Evolutionary conservation across 2,113 vertebrate species (phyloP).

Genomic region (Gambusia holbrooki): DNA sequence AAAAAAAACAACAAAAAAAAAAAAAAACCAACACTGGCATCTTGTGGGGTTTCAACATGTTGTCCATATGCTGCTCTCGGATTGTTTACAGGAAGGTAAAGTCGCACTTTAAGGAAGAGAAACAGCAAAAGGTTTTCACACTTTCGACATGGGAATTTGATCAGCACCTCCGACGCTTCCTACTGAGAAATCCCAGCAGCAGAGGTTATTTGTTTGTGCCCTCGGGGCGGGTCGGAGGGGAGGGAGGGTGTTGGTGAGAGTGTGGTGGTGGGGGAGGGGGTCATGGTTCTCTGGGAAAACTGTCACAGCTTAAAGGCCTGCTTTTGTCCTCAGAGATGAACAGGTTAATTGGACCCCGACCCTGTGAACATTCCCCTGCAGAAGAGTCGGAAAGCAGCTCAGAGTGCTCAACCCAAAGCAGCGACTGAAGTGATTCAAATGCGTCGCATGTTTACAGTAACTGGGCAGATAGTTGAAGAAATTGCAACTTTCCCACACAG

Average conservation of each 20-base stretch:
- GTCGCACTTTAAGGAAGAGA: slow-evolving; percentile 25
- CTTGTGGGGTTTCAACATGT: slow-evolving; percentile 50
- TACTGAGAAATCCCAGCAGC: slow-evolving; percentile 48
- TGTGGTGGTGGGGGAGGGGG: not conserved
- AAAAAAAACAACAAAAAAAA: not conserved
- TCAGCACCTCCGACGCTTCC: slow-evolving; percentile 43
- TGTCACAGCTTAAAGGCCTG: slow-evolving; percentile 37
- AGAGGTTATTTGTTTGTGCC: slow-evolving; percentile 51
- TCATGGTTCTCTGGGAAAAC: not conserved
- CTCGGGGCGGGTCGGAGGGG: not conserved
- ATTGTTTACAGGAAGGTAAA: slow-evolving; percentile 43
- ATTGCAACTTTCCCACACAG: slow-evolving; percentile 43
- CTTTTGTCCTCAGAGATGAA: slow-evolving; percentile 50
- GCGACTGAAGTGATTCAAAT: slow-evolving; percentile 21
- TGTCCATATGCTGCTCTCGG: slow-evolving; percentile 50
- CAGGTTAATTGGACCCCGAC: slow-evolving; percentile 42
- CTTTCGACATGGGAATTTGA: slow-evolving; percentile 44
- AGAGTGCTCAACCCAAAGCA: slow-evolving; percentile 15
- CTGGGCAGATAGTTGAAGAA: slow-evolving; percentile 40
- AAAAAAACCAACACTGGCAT: not conserved
- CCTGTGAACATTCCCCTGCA: slow-evolving; percentile 25
- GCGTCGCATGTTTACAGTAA: slow-evolving; percentile 35
- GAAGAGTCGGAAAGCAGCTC: slow-evolving; percentile 15
- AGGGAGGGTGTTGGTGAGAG: not conserved
- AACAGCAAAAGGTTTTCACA: slow-evolving; percentile 45